Percentiles rank a stretch among this genome's conserved stretches.
phyloP scores from a whole-genome alignment of 2,888 invertebrate species.

The Coelogynopora nodosa region DNA sequence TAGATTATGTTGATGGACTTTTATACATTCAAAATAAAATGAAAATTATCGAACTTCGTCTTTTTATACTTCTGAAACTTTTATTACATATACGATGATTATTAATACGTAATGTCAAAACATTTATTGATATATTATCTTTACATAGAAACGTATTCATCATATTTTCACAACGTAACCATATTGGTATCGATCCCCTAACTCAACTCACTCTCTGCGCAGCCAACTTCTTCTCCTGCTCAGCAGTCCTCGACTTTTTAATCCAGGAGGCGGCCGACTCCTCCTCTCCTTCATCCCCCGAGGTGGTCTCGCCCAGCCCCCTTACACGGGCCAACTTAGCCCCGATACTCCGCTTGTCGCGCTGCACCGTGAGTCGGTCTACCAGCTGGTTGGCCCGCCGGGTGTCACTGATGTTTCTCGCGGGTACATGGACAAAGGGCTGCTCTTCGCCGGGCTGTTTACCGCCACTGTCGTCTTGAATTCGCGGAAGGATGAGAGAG shows the following conservation, averaged over 20 bases:
- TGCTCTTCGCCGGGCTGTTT: background rate
- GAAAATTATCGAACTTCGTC: background rate
- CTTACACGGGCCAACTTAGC: constrained; percentile 65
- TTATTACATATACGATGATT: background rate
- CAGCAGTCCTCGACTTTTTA: constrained; percentile 71
- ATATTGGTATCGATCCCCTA: too few relatives aligned
- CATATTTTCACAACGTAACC: constrained; percentile 61
- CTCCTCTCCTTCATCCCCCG: constrained; percentile 71
- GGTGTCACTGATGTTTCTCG: constrained; percentile 66
- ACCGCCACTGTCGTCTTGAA: background rate
- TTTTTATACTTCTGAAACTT: background rate
- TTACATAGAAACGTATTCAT: background rate
- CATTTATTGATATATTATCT: too few relatives aligned
- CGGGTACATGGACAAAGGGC: constrained; percentile 63
- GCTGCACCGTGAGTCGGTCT: constrained; percentile 73
- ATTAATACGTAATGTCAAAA: background rate
- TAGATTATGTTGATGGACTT: too few relatives aligned
- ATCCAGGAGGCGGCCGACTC: constrained; percentile 73
- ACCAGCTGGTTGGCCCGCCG: constrained; percentile 75
- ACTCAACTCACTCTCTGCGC: constrained; percentile 69
- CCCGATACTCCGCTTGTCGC: constrained; percentile 75
- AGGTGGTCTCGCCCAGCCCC: constrained; percentile 65
- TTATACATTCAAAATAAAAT: too few relatives aligned
- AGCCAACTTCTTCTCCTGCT: constrained; percentile 77
- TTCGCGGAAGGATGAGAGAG: too few relatives aligned